A percentile compares a stretch with the other conserved stretches of the same genome.
Evolutionary conservation across 1,140 invertebrate species (phyloP).

Genomic region (Andricus grossulariae): DNA sequence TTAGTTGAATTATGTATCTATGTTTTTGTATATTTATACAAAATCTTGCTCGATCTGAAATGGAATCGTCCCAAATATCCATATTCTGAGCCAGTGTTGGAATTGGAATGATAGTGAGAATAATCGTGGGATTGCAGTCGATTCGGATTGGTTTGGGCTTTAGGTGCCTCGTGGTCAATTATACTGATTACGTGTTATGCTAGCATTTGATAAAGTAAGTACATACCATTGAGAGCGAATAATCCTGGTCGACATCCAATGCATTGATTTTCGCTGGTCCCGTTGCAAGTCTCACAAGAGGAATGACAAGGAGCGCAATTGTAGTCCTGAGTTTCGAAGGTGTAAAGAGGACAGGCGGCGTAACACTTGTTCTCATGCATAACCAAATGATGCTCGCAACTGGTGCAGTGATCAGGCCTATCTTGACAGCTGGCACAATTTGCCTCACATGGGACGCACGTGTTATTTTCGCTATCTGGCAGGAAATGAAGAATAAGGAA

Average conservation of each 20-base stretch:
- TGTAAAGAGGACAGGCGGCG: slow-evolving; percentile 86
- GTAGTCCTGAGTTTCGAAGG: slow-evolving; percentile 89
- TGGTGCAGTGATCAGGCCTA: slow-evolving; percentile 86
- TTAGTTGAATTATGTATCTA: no score
- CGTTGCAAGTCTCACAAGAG: slow-evolving; percentile 89
- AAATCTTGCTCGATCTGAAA: no score
- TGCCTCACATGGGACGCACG: slow-evolving; percentile 86
- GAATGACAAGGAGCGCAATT: slow-evolving; percentile 86
- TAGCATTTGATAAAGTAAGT: slow-evolving; percentile 68
- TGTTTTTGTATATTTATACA: no score
- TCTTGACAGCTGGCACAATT: slow-evolving; percentile 90
- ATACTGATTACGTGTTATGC: slow-evolving; percentile 3
- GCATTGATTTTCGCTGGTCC: slow-evolving; percentile 85
- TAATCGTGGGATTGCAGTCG: neutral
- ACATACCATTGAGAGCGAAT: slow-evolving; percentile 81
- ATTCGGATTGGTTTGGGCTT: neutral
- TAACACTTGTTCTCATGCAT: slow-evolving; percentile 88
- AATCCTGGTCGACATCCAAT: slow-evolving; percentile 84
- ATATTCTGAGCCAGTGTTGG: neutral
- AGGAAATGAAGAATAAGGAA: slow-evolving; percentile 26
- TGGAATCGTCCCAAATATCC: no score
- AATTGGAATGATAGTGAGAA: neutral
- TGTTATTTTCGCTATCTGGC: slow-evolving; percentile 82
- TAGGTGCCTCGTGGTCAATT: neutral
- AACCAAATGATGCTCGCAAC: slow-evolving; percentile 88